Base-by-base conservation (phyloP, 2,888 invertebrate genomes). In the Litoditis marina region DNA sequence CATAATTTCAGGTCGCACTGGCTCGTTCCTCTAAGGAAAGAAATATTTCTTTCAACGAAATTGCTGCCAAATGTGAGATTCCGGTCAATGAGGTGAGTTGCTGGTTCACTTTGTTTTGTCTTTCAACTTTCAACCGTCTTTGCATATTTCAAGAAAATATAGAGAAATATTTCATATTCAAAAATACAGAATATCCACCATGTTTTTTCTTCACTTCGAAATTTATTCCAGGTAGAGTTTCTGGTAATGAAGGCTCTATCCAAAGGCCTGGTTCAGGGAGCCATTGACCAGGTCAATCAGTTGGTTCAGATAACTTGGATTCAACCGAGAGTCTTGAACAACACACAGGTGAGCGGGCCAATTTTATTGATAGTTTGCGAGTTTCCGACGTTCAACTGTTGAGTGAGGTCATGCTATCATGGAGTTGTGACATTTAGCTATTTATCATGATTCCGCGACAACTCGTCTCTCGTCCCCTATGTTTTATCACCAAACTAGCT, bases 201-300 rank as follows among this genome's bases (percentile, higher is more conserved):
- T 32, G 16, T 32, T 53, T 53, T 31, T 53, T 60, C 51, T 46
- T n/a, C n/a, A n/a, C n/a, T n/a, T n/a, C n/a, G n/a, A n/a, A n/a
- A n/a, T n/a, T n/a, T n/a, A n/a, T 50, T 62, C 25, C 62, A 73
- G 55, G 92, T 98, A 25, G 98, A 98, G 83, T 87, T 94, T 68
- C 86, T 98, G 49, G 92, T 98, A 0, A 98, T 99, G 96, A 94
- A 94, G 85, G 96, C 96, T 0, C 84, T 98, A 30, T 92, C 95
- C 0, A 90, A 94, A 83, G 92, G 92, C 27, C 87, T 98, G 19
- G 92, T 99, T 4, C 89, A 90, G 63, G 98, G 86, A 28, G 82
- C 82, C 39, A 85, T 86, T 66, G 79, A 83, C 65, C 78, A 80
- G 84, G 81, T 94, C 25, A 85, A 87, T 34, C 82, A 84, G 69